Percentiles rank a stretch among this genome's conserved stretches.
Conservation (phyloP, 2,888 invertebrate genomes). For the Catocala sponsa region DNA sequence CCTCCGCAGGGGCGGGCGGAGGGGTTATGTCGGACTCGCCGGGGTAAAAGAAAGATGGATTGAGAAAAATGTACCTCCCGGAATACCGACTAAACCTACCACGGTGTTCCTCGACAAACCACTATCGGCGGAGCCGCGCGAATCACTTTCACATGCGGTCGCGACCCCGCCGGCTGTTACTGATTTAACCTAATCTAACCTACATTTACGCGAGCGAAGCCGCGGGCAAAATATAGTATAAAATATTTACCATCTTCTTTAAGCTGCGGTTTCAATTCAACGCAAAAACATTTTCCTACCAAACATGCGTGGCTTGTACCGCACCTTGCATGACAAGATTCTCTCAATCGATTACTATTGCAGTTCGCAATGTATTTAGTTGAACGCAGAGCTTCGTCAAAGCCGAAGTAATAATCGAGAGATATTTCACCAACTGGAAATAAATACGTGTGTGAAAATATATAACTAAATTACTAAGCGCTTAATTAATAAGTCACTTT, state of each 20-base stretch:
- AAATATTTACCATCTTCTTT: constrained; percentile 7
- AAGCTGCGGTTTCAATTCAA: neutral
- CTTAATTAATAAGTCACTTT: no score
- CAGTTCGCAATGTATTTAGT: constrained; percentile 16
- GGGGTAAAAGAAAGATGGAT: no score
- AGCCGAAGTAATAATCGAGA: constrained; percentile 29
- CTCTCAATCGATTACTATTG: neutral
- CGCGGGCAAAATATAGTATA: neutral
- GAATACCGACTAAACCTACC: no score
- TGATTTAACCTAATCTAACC: neutral
- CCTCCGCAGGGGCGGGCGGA: no score
- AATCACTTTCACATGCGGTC: no score
- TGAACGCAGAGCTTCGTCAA: constrained; percentile 15
- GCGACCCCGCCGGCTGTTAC: no score
- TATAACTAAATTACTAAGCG: no score
- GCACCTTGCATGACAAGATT: constrained; percentile 34
- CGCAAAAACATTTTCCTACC: constrained; percentile 42
- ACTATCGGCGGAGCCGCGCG: no score
- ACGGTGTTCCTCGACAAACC: no score
- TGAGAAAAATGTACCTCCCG: no score
- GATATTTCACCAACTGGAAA: constrained; percentile 38
- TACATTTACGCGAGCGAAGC: no score
- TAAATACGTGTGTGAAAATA: neutral
- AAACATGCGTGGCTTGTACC: constrained; percentile 37
- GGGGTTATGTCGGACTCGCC: no score